Conservation (phyloP, 2,888 invertebrate genomes). For the Nephrotoma flavescens region DNA sequence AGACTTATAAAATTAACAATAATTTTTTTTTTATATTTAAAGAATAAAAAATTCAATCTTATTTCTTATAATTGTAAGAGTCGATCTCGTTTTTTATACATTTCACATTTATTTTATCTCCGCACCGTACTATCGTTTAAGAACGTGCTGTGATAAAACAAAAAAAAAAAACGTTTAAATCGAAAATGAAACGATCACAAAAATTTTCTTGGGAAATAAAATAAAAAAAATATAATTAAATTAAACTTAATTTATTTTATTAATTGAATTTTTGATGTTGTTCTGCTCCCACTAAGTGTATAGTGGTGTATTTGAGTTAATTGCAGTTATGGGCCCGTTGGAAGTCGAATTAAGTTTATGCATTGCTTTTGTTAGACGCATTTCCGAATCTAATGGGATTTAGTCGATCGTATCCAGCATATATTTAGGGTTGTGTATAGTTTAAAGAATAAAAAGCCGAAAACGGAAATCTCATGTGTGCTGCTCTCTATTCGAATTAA, state of each 20-base stretch:
- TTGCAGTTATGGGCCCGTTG: neutral
- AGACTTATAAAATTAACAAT: neutral
- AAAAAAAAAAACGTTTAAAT: neutral
- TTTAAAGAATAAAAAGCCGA: neutral
- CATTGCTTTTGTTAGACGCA: neutral
- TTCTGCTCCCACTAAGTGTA: neutral
- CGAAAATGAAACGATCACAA: neutral
- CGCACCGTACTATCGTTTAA: neutral
- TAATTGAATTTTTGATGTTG: neutral
- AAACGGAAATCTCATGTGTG: neutral
- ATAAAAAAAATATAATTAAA: neutral
- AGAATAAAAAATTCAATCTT: neutral
- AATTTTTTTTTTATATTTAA: neutral
- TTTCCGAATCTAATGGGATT: neutral
- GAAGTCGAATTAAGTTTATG: neutral
- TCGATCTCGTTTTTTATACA: neutral
- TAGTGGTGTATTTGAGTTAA: neutral
- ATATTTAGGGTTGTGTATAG: neutral
- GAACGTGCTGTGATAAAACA: neutral
- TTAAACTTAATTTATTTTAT: neutral
- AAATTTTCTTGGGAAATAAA: neutral
- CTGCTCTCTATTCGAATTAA: neutral
- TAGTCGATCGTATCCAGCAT: neutral
- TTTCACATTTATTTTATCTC: neutral
- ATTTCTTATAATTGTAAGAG: neutral